Evolutionary conservation across 2,888 invertebrate species (phyloP).

Genomic region (Darwinula stevensoni): DNA sequence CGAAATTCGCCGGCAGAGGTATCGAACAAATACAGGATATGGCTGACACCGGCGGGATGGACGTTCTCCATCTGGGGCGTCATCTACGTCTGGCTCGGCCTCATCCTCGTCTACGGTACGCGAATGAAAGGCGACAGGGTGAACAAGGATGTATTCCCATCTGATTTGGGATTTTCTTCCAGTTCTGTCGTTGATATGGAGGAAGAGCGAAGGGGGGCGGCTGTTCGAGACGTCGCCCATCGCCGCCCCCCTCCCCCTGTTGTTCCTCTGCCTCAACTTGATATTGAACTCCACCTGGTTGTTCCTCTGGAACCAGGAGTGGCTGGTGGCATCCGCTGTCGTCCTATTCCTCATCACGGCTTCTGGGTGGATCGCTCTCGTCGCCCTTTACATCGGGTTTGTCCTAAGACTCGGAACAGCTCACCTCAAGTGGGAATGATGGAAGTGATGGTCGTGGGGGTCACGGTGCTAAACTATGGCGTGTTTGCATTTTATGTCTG

Average conservation of each 20-base stretch:
- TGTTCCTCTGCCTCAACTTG: conserved; percentile 8
- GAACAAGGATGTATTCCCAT: no score
- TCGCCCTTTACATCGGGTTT: conserved; percentile 4
- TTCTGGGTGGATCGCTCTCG: conserved; percentile 9
- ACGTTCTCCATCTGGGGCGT: conserved; percentile 10
- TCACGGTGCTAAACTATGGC: no score
- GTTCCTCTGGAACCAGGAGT: conserved; percentile 9
- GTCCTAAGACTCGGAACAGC: no score
- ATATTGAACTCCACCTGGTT: conserved; percentile 9
- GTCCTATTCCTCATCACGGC: conserved; percentile 8
- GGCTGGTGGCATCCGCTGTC: conserved; percentile 8
- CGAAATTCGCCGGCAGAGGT: conserved; percentile 9
- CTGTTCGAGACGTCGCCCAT: conserved; percentile 8
- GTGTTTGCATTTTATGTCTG: no score
- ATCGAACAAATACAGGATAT: conserved; percentile 8
- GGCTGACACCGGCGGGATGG: conserved; percentile 10
- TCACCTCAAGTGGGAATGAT: no score
- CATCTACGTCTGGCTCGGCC: conserved; percentile 9
- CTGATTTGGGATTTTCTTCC: no score
- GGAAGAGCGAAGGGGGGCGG: conserved; percentile 8
- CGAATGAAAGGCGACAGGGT: not conserved
- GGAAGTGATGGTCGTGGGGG: no score
- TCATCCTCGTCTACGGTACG: conserved; percentile 9
- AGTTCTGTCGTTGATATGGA: conserved; percentile 8
- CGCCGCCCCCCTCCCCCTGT: conserved; percentile 8